These are phyloP conservation scores for Pantala flavescens DNA, from an alignment of 1,140 invertebrate genomes.

Conservation along the genomic window DNA sequence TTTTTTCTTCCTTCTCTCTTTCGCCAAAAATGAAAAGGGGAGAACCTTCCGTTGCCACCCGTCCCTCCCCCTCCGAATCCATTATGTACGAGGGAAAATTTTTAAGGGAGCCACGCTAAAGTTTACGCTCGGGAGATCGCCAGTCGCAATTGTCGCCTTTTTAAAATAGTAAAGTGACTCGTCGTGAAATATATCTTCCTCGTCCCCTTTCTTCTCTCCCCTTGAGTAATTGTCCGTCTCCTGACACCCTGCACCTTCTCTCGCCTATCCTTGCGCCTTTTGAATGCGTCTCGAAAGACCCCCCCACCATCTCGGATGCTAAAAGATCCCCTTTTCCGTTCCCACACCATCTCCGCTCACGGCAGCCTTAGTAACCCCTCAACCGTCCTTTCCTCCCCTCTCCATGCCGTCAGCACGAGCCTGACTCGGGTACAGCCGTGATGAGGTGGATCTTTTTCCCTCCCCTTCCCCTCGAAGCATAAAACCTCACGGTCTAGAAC, in stretches of 20 bases:
- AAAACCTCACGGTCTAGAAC: too few species aligned
- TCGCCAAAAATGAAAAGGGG: too few species aligned
- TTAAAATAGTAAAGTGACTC: background rate
- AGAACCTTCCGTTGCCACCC: background rate
- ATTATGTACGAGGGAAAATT: background rate
- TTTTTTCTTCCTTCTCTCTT: too few species aligned
- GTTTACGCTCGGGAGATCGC: background rate
- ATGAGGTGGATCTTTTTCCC: background rate
- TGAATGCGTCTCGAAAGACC: background rate
- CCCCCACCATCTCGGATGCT: background rate
- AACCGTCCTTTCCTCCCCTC: background rate
- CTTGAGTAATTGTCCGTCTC: conserved; percentile 1
- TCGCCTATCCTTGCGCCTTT: background rate
- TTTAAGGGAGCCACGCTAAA: too few species aligned
- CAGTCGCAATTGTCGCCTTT: background rate
- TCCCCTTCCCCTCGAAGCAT: background rate
- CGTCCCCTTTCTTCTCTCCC: background rate
- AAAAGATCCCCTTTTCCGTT: background rate
- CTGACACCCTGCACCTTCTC: conserved; percentile 1
- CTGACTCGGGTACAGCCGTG: background rate
- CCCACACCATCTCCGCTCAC: background rate
- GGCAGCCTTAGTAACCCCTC: background rate
- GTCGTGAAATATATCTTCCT: background rate
- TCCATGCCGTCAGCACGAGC: background rate
- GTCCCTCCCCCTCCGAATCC: background rate